Percentiles rank a stretch among this genome's conserved stretches.
These are phyloP conservation scores for Pocillopora verrucosa DNA, from an alignment of 64 coral and sea anemone genomes.

Conservation along the genomic window DNA sequence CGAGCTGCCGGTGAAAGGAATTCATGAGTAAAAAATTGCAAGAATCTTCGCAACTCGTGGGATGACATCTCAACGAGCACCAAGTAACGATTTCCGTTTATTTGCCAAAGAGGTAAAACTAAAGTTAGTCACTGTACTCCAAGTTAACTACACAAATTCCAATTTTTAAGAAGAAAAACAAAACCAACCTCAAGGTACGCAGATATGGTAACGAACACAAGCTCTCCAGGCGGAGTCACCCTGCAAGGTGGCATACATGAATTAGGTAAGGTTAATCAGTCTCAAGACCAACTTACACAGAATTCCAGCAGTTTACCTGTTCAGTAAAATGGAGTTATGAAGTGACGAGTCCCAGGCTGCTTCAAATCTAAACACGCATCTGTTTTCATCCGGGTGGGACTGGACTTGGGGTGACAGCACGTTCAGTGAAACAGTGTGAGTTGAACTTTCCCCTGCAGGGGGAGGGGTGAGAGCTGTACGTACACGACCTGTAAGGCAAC, in stretches of 20 bases:
- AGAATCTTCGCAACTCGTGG: too few species aligned
- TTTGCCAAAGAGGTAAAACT: neutral
- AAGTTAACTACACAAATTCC: neutral
- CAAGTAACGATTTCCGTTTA: too few species aligned
- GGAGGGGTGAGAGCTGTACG: constrained; percentile 24
- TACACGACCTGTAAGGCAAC: constrained; percentile 30
- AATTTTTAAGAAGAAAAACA: neutral
- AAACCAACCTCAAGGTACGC: constrained; percentile 76
- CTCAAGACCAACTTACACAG: neutral
- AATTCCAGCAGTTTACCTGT: constrained; percentile 55
- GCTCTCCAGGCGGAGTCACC: constrained; percentile 77
- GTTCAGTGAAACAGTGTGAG: constrained; percentile 54
- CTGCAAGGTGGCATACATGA: constrained; percentile 43
- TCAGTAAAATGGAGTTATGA: constrained; percentile 82
- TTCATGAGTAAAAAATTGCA: neutral
- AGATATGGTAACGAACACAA: constrained; percentile 79
- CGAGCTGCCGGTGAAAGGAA: constrained; percentile 46
- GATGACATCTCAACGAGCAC: too few species aligned
- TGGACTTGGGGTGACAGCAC: constrained; percentile 82
- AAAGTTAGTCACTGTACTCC: neutral
- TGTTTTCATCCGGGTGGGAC: constrained; percentile 93
- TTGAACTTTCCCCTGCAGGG: neutral
- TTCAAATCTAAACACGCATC: constrained; percentile 90
- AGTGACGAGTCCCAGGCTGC: constrained; percentile 95
- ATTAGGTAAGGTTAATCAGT: neutral